A percentile compares a stretch with the other conserved stretches of the same genome.
These are phyloP conservation scores for Elmis aenea DNA, from an alignment of 2,888 invertebrate species.

Conservation along the genomic window DNA sequence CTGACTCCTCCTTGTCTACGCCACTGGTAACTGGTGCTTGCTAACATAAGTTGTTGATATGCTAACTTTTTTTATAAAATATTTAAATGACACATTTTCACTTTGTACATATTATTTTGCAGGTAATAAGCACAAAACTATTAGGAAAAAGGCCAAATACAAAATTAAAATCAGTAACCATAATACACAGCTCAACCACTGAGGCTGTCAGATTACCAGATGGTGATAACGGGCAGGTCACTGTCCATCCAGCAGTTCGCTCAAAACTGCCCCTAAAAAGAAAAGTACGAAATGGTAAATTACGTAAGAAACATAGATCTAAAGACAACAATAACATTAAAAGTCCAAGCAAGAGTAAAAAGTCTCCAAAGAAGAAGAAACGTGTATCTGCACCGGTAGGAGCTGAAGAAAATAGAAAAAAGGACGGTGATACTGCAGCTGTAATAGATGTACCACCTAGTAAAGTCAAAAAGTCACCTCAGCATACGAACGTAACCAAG, in stretches of 20 bases:
- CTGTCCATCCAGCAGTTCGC: constrained; percentile 81
- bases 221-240: constrained; percentile 63
- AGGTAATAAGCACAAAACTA: constrained; percentile 76
- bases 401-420: constrained; percentile 55
- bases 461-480: constrained; percentile 45
- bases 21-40: too few relatives aligned
- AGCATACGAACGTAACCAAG: constrained; percentile 44
- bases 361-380: constrained; percentile 45
- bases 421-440: constrained; percentile 45
- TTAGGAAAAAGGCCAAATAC: constrained; percentile 74
- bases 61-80: too few relatives aligned
- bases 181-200: constrained; percentile 84
- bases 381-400: constrained; percentile 46
- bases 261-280: constrained; percentile 83
- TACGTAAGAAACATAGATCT: constrained; percentile 25
- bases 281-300: constrained; percentile 62
- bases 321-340: constrained; percentile 38
- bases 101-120: constrained; percentile 34
- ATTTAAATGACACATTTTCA: too few relatives aligned
- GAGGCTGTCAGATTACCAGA: constrained; percentile 79
- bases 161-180: constrained; percentile 81
- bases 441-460: constrained; percentile 40
- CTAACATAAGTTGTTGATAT: too few relatives aligned
- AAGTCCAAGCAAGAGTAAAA: constrained; percentile 39
- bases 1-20: too few relatives aligned